Base-by-base conservation (phyloP, 2,888 invertebrate species). In the Lithophane socia region DNA sequence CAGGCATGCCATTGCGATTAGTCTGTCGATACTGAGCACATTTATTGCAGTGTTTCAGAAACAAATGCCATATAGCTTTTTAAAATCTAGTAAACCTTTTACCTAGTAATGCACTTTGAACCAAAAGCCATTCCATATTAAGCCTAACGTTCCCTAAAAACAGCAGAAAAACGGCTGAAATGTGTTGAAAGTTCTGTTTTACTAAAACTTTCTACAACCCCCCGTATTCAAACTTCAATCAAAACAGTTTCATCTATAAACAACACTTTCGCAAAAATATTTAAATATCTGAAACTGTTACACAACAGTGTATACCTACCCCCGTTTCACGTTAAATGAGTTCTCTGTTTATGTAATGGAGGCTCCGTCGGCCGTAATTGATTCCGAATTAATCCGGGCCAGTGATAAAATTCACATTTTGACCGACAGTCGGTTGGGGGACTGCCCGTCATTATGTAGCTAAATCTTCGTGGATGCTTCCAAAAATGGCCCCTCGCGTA, bases 311-410 rank as follows among this genome's bases (percentile, higher is more conserved):
- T 87, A 73, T 65, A 73, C 1, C 47, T 12, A 49, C 44, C 52
- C 68, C 79, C 66, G 73, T 86, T 87, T 85, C 86, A 87, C 85
- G 86, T 89, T 90, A 92, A 91, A 92, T 90, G 89, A 91, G 91
- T 90, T 91, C 91, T 88, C 90, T 91, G 92, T 92, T 92, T 91
- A 89, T 89, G 89, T 92, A 92, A 92, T 91, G 90, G 90, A 87
- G 83, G 88, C 87, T 85, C 85, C 86, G 87, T 86, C 86, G 85
- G 73, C 83, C 86, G 90, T 92, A 92, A 93, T 93, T 93, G 92
- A 93, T 93, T 92, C 90, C 73, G 88, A 90, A 92, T 93, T 92
- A 92, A 93, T 91, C 91, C 84, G 82, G 82, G 78, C 78, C 85
- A 84, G 88, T 89, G 91, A 91, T 92, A 91, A 92, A 92, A 90